phyloP scores from a whole-genome alignment of 2,113 vertebrate genomes.

The Carassius carassius region DNA sequence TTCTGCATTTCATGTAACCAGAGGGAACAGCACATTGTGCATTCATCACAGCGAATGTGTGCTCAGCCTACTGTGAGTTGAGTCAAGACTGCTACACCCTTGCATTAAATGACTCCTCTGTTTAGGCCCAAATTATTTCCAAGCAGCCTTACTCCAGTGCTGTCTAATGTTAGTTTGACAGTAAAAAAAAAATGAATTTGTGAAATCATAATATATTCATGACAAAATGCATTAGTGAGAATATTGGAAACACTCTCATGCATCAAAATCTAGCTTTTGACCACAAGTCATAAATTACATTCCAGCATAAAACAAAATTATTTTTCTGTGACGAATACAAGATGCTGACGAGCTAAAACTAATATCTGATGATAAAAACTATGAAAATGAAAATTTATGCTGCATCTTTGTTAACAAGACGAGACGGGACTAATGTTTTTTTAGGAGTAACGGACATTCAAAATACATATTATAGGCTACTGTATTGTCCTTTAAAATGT shows the following conservation, averaged over 20 bases:
- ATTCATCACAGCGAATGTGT: conserved; percentile 8
- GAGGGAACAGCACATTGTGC: not conserved
- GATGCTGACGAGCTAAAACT: too few species aligned
- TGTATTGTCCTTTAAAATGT: too few species aligned
- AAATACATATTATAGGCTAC: too few species aligned
- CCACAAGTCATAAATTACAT: not conserved
- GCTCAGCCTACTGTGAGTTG: conserved; percentile 5
- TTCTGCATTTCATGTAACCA: not conserved
- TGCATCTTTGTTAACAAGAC: too few species aligned
- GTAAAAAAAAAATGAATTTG: not conserved
- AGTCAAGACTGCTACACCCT: conserved; percentile 21
- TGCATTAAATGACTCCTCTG: conserved; percentile 3
- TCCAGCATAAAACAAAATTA: not conserved
- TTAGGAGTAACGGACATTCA: too few species aligned
- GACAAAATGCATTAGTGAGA: not conserved
- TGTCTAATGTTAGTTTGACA: not conserved
- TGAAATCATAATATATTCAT: not conserved
- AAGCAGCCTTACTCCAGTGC: not conserved
- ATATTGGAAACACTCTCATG: not conserved
- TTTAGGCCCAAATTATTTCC: not conserved
- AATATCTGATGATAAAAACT: too few species aligned
- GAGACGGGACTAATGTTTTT: too few species aligned
- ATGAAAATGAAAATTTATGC: too few species aligned
- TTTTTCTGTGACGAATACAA: too few species aligned
- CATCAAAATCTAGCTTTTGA: not conserved